phyloP scores from a whole-genome alignment of 2,888 invertebrate genomes.

The Galerucella nymphaeae region DNA sequence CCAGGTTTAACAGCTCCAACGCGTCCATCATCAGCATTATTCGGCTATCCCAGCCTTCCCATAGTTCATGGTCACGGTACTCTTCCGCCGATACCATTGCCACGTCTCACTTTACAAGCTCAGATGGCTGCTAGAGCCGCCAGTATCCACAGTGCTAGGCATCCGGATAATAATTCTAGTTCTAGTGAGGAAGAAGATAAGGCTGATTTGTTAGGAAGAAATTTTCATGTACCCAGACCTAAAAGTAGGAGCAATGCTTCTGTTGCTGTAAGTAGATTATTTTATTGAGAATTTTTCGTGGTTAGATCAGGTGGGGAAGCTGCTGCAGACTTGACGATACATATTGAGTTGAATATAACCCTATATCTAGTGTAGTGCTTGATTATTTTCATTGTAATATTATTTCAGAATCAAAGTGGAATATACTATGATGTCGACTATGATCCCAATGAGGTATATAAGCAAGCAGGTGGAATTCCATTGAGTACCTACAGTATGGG shows the following conservation, averaged over 20 bases:
- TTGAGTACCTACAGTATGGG: conserved; percentile 87
- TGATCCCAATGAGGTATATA: conserved; percentile 71
- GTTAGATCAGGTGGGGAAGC: too few species aligned
- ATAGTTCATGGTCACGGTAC: conserved; percentile 63
- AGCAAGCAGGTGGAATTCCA: conserved; percentile 77
- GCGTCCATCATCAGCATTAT: conserved; percentile 85
- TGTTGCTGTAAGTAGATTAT: conserved; percentile 67
- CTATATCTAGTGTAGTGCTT: too few species aligned
- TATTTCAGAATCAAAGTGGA: conserved; percentile 84
- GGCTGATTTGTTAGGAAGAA: conserved; percentile 78
- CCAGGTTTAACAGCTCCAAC: conserved; percentile 75
- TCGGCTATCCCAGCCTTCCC: conserved; percentile 77
- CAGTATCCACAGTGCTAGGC: conserved; percentile 61
- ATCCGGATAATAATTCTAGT: conserved; percentile 68
- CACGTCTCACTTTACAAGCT: conserved; percentile 69
- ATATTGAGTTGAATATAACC: too few species aligned
- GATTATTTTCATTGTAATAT: background rate
- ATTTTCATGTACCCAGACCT: conserved; percentile 83
- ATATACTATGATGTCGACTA: conserved; percentile 93
- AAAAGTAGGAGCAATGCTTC: conserved; percentile 81
- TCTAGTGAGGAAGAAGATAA: conserved; percentile 78
- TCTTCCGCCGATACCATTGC: conserved; percentile 76
- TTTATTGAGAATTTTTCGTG: background rate
- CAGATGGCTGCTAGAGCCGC: conserved; percentile 57
- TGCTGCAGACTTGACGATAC: too few species aligned